Conservation (phyloP, 2,797 vertebrate genomes). For the Siniperca obscura region DNA sequence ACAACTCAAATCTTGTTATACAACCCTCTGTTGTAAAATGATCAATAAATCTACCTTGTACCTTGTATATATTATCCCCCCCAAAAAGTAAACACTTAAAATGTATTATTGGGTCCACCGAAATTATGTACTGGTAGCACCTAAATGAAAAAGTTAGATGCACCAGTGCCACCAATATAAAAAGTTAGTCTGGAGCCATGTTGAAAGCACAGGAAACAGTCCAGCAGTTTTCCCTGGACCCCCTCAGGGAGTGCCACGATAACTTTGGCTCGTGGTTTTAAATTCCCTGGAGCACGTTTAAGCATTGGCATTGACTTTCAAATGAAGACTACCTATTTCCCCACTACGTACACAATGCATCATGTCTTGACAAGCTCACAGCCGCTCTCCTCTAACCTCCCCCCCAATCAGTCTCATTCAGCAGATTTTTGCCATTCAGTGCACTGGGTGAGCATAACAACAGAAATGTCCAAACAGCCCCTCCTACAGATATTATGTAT, state of each 20-base stretch:
- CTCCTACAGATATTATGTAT: background rate
- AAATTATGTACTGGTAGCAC: too few species aligned
- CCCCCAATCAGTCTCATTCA: conserved; percentile 53
- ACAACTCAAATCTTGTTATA: too few species aligned
- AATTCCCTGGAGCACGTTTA: conserved; percentile 74
- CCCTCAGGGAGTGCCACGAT: conserved; percentile 70
- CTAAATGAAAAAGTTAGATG: too few species aligned
- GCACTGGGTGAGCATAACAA: conserved; percentile 37
- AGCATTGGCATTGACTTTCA: conserved; percentile 84
- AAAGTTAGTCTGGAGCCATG: background rate
- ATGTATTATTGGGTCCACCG: too few species aligned
- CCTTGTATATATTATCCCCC: too few species aligned
- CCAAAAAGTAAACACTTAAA: too few species aligned
- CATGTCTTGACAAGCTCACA: conserved; percentile 75
- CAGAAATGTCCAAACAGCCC: conserved; percentile 28
- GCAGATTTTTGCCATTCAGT: conserved; percentile 53
- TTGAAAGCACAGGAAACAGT: conserved; percentile 44
- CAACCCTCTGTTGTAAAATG: too few species aligned
- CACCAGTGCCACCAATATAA: too few species aligned
- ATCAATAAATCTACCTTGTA: too few species aligned
- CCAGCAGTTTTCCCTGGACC: conserved; percentile 51
- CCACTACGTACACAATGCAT: conserved; percentile 78
- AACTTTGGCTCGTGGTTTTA: conserved; percentile 72
- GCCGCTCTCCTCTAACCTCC: conserved; percentile 21
- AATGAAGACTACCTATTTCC: conserved; percentile 81